phyloP scores from a whole-genome alignment of 2,888 invertebrate genomes.

The Chrysina gloriosa region DNA sequence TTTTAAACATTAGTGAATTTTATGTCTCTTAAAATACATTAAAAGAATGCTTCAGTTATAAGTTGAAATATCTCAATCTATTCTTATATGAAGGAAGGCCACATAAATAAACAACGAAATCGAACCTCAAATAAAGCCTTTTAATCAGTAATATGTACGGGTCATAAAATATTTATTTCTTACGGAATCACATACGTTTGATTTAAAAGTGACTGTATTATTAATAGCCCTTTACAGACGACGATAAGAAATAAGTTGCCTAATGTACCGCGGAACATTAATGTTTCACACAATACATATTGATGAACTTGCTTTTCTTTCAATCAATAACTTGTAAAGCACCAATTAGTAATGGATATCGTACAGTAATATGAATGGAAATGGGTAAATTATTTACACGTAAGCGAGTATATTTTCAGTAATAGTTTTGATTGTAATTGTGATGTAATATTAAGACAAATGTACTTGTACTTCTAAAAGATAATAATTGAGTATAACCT shows the following conservation, averaged over 20 bases:
- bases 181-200: constrained; percentile 31
- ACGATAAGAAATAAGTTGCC: constrained; percentile 14
- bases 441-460: constrained; percentile 1
- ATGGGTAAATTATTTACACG: constrained; percentile 15
- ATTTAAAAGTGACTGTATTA: constrained; percentile 22
- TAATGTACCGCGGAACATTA: constrained; percentile 7
- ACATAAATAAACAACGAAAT: constrained; percentile 9
- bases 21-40: background rate
- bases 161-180: constrained; percentile 10
- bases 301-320: constrained; percentile 22
- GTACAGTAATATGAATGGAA: constrained; percentile 23
- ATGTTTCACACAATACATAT: constrained; percentile 34
- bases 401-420: constrained; percentile 23
- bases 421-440: constrained; percentile 6
- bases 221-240: constrained; percentile 10
- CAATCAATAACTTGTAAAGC: constrained; percentile 29
- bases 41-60: constrained; percentile 4
- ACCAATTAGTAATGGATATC: constrained; percentile 32
- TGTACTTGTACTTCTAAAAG: background rate
- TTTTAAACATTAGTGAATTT: too few relatives aligned
- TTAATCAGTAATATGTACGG: constrained; percentile 15
- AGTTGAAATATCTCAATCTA: constrained; percentile 18
- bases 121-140: constrained; percentile 26
- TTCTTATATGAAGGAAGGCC: constrained; percentile 13
- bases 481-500: too few relatives aligned